Conservation (phyloP, 1,140 invertebrate genomes). For the Oncopodura yosiiana region DNA sequence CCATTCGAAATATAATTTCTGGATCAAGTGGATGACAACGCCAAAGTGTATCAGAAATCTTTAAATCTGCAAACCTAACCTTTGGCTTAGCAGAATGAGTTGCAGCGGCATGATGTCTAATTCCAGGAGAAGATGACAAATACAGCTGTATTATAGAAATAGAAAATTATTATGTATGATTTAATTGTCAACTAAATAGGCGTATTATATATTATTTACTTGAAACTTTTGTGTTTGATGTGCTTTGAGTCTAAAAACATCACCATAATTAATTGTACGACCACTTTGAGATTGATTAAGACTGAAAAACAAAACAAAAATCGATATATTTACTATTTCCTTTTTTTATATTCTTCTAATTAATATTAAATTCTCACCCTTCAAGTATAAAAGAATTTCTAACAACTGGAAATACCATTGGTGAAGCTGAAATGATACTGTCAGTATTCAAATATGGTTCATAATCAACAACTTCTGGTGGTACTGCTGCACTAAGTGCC, state of each 20-base stretch:
- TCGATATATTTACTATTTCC: background rate
- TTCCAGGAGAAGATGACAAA: constrained; percentile 26
- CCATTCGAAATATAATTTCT: constrained; percentile 10
- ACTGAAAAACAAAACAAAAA: constrained; percentile 8
- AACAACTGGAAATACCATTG: constrained; percentile 26
- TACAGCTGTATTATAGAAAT: constrained; percentile 17
- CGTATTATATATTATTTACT: background rate
- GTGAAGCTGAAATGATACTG: constrained; percentile 29
- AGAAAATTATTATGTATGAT: background rate
- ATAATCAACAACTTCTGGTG: constrained; percentile 22
- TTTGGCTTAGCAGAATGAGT: constrained; percentile 27
- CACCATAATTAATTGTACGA: constrained; percentile 22
- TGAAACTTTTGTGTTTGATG: constrained; percentile 28
- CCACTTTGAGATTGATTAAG: background rate
- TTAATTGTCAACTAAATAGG: background rate
- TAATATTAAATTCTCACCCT: too few species aligned
- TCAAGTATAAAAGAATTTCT: constrained; percentile 32
- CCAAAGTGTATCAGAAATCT: constrained; percentile 28
- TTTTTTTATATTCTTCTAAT: background rate
- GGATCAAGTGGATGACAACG: constrained; percentile 20
- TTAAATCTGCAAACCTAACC: constrained; percentile 29
- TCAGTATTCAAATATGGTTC: constrained; percentile 26
- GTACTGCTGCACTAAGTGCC: constrained; percentile 28
- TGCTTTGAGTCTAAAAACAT: constrained; percentile 30
- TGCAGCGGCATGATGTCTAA: constrained; percentile 21